Base-by-base conservation (phyloP, 2,888 invertebrate genomes). In the Rosalia funebris region DNA sequence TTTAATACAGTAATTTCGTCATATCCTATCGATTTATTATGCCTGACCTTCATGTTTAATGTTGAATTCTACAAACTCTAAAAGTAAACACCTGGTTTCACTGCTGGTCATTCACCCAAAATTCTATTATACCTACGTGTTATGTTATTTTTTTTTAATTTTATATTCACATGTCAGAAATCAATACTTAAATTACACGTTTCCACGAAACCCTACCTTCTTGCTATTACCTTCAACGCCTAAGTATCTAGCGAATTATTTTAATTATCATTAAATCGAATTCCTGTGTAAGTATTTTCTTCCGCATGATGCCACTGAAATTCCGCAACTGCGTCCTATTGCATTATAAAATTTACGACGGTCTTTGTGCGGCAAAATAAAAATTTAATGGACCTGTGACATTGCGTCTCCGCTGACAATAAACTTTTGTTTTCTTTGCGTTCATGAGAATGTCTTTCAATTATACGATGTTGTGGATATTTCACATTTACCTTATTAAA, bases 301-400 rank as follows among this genome's bases (percentile, higher is more conserved):
- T 16, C 15, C 9, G 10, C 10, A 41, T 41, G 39, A 41, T 41
- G 39, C 39, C 16, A 16, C 39, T 16, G 39, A 41, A 12, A 16
- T 41, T 41, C 15, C 16, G 39, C 39, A 14, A 41, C 15, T 16
- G 39, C 39, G 10, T 41, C 15, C 12, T 41, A 12, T 41, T 17
- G 42, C 42, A 20, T 20, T 20, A 44, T 44, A 44, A 20, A 44
- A 44, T 44, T 44, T 44, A 44, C 11, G 42, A 7, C 42, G 17
- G 17, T 12, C n/a, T 44, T 44, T 44, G 16, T 44, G 17, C 17
- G 16, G 20, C 19, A 11, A 44, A 44, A 19, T 44, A 44, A 44
- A 44, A 44, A 5, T 25, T 44, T 14, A 41, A 41, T 41, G n/a
- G 15, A 9, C 17, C 19, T 20, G 17, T 20, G 42, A 39, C 39